These are phyloP conservation scores for Orussus abietinus DNA, from an alignment of 1,140 invertebrate genomes.

Conservation along the genomic window DNA sequence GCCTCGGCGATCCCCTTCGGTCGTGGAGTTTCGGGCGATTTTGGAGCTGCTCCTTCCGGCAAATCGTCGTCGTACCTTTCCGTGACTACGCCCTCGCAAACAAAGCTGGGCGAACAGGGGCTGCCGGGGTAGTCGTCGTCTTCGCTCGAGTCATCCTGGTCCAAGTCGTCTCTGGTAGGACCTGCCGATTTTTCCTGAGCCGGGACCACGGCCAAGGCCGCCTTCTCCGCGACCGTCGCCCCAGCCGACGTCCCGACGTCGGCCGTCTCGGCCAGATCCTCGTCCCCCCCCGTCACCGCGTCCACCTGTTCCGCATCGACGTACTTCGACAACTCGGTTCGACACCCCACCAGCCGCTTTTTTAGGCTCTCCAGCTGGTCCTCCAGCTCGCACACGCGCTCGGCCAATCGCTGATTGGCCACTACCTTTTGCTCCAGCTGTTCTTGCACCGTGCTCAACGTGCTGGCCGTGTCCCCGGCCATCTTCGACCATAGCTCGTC, in stretches of 20 bases:
- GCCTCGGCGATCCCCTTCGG: too few species aligned
- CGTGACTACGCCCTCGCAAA: constrained; percentile 17
- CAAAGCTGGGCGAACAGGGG: constrained; percentile 14
- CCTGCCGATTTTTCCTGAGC: too few species aligned
- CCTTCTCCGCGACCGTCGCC: background rate
- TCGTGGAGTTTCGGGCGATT: too few species aligned
- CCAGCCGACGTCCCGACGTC: background rate
- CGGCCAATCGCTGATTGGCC: constrained; percentile 31
- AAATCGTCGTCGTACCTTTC: too few species aligned
- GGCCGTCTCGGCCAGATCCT: constrained; percentile 20
- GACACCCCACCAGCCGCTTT: constrained; percentile 11
- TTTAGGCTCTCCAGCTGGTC: constrained; percentile 25
- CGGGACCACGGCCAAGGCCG: too few species aligned
- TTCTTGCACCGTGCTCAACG: constrained; percentile 41
- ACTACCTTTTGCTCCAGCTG: constrained; percentile 30
- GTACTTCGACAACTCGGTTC: constrained; percentile 19
- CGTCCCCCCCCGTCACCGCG: constrained; percentile 19
- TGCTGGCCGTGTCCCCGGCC: constrained; percentile 47
- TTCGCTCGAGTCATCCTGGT: constrained; percentile 9
- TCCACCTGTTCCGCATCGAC: constrained; percentile 19
- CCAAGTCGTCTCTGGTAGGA: too few species aligned
- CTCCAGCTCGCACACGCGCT: constrained; percentile 27
- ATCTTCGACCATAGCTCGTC: constrained; percentile 71
- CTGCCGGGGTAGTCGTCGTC: constrained; percentile 15
- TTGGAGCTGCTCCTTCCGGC: too few species aligned